These are phyloP conservation scores for Pharmacophagus antenor DNA, from an alignment of 2,888 invertebrate genomes.

Conservation along the genomic window DNA sequence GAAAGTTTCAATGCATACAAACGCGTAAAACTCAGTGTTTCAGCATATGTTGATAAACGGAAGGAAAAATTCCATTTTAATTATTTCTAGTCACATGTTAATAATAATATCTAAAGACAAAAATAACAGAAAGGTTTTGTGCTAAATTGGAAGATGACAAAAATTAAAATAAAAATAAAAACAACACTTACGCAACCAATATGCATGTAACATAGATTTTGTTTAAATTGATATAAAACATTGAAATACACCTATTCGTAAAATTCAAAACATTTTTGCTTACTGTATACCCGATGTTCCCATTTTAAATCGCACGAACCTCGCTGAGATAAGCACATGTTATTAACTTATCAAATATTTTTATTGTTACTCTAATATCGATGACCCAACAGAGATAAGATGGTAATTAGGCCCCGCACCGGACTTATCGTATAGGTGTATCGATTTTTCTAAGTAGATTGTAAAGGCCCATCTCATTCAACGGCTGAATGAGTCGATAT, in stretches of 20 bases:
- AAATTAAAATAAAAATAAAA: not conserved
- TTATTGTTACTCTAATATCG: conserved; percentile 60
- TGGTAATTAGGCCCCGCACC: conserved; percentile 74
- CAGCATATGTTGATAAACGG: too few relatives aligned
- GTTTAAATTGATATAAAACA: not conserved
- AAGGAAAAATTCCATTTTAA: too few relatives aligned
- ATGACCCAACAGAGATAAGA: conserved; percentile 72
- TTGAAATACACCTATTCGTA: too few relatives aligned
- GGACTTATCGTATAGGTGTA: conserved; percentile 74
- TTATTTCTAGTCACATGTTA: too few relatives aligned
- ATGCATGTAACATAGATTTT: too few relatives aligned
- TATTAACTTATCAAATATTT: conserved; percentile 74
- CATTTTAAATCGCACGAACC: conserved; percentile 47
- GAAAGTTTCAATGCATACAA: too few relatives aligned
- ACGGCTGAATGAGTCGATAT: conserved; percentile 66
- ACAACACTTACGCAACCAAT: too few relatives aligned
- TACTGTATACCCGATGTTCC: conserved; percentile 28
- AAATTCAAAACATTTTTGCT: conserved; percentile 1
- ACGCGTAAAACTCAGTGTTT: too few relatives aligned
- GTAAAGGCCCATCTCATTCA: conserved; percentile 63
- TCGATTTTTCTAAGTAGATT: conserved; percentile 73
- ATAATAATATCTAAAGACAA: too few relatives aligned
- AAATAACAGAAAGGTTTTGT: not conserved
- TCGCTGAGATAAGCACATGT: conserved; percentile 49
- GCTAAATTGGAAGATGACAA: not conserved